Evolutionary conservation across 2,888 invertebrate species (phyloP).

Genomic region (Ecliptopera silaceata): DNA sequence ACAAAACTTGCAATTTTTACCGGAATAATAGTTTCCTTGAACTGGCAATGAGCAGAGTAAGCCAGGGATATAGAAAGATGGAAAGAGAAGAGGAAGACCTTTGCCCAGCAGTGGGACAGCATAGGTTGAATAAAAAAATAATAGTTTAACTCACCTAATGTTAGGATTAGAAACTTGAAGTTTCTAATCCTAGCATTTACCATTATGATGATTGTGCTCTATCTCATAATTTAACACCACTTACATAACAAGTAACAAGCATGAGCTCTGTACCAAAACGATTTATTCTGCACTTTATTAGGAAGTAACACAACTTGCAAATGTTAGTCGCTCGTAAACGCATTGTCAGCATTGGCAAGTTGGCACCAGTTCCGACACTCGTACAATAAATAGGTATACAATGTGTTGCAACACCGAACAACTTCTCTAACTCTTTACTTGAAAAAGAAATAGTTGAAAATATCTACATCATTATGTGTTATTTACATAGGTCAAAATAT

Average conservation of each 20-base stretch:
- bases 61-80: too few relatives aligned
- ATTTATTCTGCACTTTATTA: not conserved
- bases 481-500: too few relatives aligned
- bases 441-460: too few relatives aligned
- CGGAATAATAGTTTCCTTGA: too few relatives aligned
- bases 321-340: not conserved
- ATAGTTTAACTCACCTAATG: too few relatives aligned
- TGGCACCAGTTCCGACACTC: constrained; percentile 1
- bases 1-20: too few relatives aligned
- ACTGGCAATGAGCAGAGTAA: too few relatives aligned
- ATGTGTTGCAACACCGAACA: not conserved
- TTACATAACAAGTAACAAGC: not conserved
- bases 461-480: too few relatives aligned
- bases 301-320: not conserved
- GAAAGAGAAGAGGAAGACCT: too few relatives aligned
- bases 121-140: too few relatives aligned
- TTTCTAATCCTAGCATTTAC: not conserved
- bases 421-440: not conserved
- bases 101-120: too few relatives aligned
- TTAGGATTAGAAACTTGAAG: too few relatives aligned
- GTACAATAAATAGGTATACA: not conserved
- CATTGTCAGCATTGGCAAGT: constrained; percentile 5
- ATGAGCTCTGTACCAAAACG: not conserved
- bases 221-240: not conserved
- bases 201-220: not conserved